Conservation (phyloP, 1,140 invertebrate genomes). For the Drosophila virilis region DNA sequence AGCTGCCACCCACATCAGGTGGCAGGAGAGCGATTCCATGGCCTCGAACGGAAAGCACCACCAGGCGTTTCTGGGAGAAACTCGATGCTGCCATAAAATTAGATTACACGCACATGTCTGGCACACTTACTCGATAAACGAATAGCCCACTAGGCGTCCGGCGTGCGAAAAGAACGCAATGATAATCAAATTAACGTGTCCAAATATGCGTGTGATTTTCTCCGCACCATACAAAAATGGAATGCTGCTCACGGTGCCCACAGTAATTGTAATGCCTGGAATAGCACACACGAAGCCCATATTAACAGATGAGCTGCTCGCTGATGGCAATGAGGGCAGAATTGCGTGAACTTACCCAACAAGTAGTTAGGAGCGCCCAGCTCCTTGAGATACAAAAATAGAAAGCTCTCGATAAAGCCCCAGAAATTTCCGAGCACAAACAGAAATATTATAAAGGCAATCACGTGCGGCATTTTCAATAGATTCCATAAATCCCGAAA, state of each 20-base stretch:
- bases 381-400: conserved; percentile 93
- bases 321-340: background rate
- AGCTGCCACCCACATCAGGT: conserved; percentile 95
- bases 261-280: conserved; percentile 90
- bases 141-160: conserved; percentile 91
- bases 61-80: conserved; percentile 89
- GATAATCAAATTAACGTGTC: conserved; percentile 92
- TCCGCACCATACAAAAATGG: conserved; percentile 93
- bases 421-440: conserved; percentile 91
- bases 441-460: conserved; percentile 90
- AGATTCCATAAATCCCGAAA: conserved; percentile 89
- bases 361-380: conserved; percentile 91
- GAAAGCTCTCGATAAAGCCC: conserved; percentile 93
- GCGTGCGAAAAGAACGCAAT: conserved; percentile 93
- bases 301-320: background rate
- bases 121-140: conserved; percentile 90
- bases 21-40: conserved; percentile 93
- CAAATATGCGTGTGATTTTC: conserved; percentile 91
- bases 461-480: conserved; percentile 90
- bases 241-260: conserved; percentile 91
- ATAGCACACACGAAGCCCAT: background rate
- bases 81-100: conserved; percentile 50
- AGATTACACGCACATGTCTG: conserved; percentile 48
- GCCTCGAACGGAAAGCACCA: conserved; percentile 94
- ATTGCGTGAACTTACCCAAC: conserved; percentile 87